A percentile compares a stretch with the other conserved stretches of the same genome.
Evolutionary conservation across 2,113 vertebrate genomes (phyloP).

Genomic region (Mystacornis crossleyi): DNA sequence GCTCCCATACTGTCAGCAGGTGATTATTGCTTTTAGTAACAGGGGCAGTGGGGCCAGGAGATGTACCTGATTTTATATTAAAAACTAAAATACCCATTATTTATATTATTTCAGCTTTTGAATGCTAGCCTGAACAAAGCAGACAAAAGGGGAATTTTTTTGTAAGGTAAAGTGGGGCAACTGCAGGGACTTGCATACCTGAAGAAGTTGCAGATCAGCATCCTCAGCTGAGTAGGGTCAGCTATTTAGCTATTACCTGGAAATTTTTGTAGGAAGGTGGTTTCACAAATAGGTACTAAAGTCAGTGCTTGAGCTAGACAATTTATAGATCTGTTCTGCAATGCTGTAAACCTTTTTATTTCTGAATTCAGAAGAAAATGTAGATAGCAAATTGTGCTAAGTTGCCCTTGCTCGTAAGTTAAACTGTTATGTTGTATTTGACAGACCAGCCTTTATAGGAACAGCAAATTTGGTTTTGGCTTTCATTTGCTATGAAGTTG

Average conservation of each 20-base stretch:
- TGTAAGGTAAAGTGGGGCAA: conserved; percentile 3
- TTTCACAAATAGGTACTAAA: conserved; percentile 18
- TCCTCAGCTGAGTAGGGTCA: conserved; percentile 28
- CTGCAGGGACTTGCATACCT: conserved; percentile 6
- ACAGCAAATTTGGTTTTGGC: conserved; percentile 23
- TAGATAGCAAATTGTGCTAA: background rate
- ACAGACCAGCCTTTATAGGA: conserved; percentile 1
- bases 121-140: background rate
- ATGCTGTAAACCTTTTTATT: conserved; percentile 1
- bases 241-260: conserved; percentile 24
- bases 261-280: conserved; percentile 33
- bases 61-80: background rate
- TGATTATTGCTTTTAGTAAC: conserved; percentile 27
- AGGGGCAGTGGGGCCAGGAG: background rate
- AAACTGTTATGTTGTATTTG: background rate
- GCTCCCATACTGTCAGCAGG: conserved; percentile 14
- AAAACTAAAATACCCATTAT: background rate
- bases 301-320: background rate
- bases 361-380: background rate
- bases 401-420: background rate
- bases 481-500: conserved; percentile 8
- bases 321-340: conserved; percentile 24
- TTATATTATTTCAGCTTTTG: background rate
- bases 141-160: background rate
- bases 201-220: conserved; percentile 26